Evolutionary conservation across 2,888 invertebrate species (phyloP).

Genomic region (Pediacus dermestoides): DNA sequence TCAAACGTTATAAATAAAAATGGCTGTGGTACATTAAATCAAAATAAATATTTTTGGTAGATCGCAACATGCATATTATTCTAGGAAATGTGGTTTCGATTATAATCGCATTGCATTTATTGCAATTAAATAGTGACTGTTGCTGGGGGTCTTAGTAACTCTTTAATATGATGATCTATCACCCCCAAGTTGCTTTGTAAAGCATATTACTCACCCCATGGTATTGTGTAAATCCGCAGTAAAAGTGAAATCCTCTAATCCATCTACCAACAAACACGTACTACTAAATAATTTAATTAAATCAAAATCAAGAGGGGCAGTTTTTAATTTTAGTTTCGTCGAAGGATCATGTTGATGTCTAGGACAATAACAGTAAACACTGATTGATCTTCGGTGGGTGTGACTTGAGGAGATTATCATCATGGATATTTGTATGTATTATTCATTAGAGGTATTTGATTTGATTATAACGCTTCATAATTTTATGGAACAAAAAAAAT

Average conservation of each 20-base stretch:
- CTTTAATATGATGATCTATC: conserved; percentile 42
- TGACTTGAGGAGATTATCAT: no score
- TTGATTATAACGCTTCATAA: no score
- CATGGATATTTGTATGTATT: no score
- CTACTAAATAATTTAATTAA: conserved; percentile 47
- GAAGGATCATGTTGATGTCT: no score
- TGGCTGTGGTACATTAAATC: conserved; percentile 1
- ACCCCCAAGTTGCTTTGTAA: conserved; percentile 21
- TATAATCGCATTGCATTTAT: conserved; percentile 16
- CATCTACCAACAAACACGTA: conserved; percentile 37
- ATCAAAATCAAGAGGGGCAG: conserved; percentile 42
- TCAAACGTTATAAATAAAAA: conserved; percentile 14
- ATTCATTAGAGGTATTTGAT: no score
- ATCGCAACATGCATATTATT: conserved; percentile 9
- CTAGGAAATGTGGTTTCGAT: conserved; percentile 37
- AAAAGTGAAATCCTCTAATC: conserved; percentile 38
- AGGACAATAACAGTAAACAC: no score
- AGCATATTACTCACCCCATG: conserved; percentile 28
- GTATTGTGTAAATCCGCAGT: conserved; percentile 23
- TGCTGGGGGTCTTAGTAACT: conserved; percentile 38
- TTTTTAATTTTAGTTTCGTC: conserved; percentile 48
- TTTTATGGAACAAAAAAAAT: no score
- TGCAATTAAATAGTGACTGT: conserved; percentile 21
- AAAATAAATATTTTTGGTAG: conserved; percentile 2
- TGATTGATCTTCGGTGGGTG: no score